A percentile compares a stretch with the other conserved stretches of the same genome.
Evolutionary conservation across 2,888 invertebrate genomes (phyloP).

Genomic region (Listrodromus nycthemerus): DNA sequence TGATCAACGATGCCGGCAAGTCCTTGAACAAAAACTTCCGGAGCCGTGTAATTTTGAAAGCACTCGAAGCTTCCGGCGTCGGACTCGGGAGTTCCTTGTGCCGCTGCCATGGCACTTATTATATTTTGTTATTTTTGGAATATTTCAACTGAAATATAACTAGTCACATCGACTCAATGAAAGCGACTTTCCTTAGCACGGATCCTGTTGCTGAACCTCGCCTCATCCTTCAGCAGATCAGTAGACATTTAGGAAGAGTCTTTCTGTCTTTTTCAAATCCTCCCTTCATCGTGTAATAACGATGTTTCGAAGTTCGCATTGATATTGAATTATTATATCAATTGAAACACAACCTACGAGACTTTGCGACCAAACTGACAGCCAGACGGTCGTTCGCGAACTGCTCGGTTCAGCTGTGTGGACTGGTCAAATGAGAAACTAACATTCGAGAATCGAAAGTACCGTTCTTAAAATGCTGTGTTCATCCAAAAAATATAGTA

Average conservation of each 20-base stretch:
- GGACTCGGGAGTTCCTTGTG: conserved; percentile 85
- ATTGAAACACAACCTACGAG: background rate
- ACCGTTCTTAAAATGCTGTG: background rate
- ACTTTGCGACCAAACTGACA: background rate
- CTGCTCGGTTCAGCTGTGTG: background rate
- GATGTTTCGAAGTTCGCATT: background rate
- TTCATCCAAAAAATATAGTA: too few relatives aligned
- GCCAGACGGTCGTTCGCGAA: background rate
- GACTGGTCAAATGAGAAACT: conserved; percentile 7
- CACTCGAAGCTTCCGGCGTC: conserved; percentile 91
- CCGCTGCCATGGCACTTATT: conserved; percentile 76
- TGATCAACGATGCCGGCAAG: conserved; percentile 96
- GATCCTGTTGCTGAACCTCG: conserved; percentile 22
- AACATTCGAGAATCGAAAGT: background rate
- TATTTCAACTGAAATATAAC: conserved; percentile 2
- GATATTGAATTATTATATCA: conserved; percentile 12
- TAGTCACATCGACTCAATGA: conserved; percentile 28
- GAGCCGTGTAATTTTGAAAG: conserved; percentile 95
- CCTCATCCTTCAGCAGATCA: conserved; percentile 2
- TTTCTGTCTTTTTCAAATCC: background rate
- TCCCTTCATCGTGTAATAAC: background rate
- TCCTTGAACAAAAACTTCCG: conserved; percentile 97
- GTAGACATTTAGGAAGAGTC: background rate
- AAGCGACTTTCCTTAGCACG: background rate
- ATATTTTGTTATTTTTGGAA: background rate